Evolutionary conservation across 2,888 invertebrate species (phyloP).

Genomic region (Omphaloscelis lunosa): DNA sequence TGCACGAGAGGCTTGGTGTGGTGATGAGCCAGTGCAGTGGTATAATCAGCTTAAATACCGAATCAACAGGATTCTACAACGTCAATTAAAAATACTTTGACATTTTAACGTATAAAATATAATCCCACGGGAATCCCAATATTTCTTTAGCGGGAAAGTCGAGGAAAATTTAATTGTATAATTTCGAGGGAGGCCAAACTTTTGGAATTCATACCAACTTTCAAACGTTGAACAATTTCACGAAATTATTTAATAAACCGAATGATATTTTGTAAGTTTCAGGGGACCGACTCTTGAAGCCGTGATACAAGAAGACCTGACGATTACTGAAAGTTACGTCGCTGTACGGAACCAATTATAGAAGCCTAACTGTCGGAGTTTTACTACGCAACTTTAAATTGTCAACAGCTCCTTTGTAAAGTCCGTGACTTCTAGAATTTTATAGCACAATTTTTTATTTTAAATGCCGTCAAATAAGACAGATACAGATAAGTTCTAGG

Average conservation of each 20-base stretch:
- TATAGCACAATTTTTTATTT: not conserved
- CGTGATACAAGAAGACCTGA: conserved; percentile 15
- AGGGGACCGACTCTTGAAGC: not conserved
- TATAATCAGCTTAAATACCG: no score
- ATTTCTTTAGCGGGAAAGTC: not conserved
- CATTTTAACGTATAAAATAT: not conserved
- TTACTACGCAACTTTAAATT: not conserved
- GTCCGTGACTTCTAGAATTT: not conserved
- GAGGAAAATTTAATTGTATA: conserved; percentile 7
- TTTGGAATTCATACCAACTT: conserved; percentile 19
- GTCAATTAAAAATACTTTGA: not conserved
- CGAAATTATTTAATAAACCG: conserved; percentile 35
- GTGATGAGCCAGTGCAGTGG: no score
- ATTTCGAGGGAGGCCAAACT: conserved; percentile 29
- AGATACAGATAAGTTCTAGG: not conserved
- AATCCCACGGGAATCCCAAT: not conserved
- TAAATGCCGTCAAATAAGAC: not conserved
- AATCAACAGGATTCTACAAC: no score
- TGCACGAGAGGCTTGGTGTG: no score
- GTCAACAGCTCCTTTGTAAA: not conserved
- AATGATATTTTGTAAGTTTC: conserved; percentile 28
- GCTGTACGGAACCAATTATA: conserved; percentile 20
- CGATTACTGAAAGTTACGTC: conserved; percentile 20
- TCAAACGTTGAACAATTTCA: conserved; percentile 32
- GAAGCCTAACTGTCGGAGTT: not conserved